These are phyloP conservation scores for Troides aeacus DNA, from an alignment of 2,888 invertebrate genomes.

Conservation along the genomic window DNA sequence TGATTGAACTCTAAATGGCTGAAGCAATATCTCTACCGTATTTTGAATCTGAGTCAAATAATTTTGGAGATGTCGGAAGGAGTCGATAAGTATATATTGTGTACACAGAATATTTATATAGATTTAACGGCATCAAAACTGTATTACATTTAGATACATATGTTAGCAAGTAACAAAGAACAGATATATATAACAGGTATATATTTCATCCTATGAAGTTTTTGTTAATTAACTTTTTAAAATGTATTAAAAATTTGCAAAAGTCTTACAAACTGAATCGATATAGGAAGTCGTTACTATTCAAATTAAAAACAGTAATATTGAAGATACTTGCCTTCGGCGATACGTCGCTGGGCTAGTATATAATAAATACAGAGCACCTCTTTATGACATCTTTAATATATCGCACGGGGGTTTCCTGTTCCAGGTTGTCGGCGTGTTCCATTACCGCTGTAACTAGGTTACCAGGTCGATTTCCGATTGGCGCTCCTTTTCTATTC, in stretches of 20 bases:
- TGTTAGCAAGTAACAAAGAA: too few species aligned
- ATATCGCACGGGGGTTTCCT: conserved; percentile 19
- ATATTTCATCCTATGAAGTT: too few species aligned
- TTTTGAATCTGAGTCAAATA: too few species aligned
- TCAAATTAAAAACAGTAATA: background rate
- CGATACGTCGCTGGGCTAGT: background rate
- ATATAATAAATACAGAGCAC: conserved; percentile 6
- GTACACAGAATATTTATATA: too few species aligned
- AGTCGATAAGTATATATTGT: too few species aligned
- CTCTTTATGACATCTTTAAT: conserved; percentile 13
- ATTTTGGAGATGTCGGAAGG: too few species aligned
- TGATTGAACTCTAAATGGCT: too few species aligned
- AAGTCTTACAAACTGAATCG: background rate
- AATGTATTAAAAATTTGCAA: background rate
- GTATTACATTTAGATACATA: too few species aligned
- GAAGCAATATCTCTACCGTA: too few species aligned
- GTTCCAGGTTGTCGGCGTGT: conserved; percentile 20
- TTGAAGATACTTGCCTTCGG: background rate
- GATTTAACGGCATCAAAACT: too few species aligned
- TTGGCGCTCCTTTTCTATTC: conserved; percentile 15
- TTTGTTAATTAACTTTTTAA: too few species aligned
- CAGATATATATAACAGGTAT: too few species aligned
- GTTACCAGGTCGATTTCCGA: conserved; percentile 26
- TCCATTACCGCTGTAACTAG: conserved; percentile 22
- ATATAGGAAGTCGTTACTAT: background rate